These are phyloP conservation scores for Isoperla grammatica DNA, from an alignment of 2,888 invertebrate species.

Conservation along the genomic window DNA sequence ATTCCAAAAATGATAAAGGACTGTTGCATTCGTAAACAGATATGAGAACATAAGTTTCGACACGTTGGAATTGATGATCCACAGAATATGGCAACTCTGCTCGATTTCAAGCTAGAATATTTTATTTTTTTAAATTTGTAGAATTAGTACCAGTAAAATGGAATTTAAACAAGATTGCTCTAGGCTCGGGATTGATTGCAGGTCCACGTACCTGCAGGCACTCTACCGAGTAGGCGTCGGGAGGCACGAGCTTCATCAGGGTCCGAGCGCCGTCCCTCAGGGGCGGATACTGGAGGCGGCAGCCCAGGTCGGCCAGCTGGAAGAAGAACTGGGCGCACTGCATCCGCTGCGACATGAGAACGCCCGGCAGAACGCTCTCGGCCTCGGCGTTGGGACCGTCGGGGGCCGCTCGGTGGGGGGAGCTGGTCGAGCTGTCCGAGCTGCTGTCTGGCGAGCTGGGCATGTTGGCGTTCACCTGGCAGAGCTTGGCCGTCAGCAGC, in stretches of 20 bases:
- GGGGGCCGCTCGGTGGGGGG: slow-evolving; percentile 81
- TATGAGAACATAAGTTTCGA: no score
- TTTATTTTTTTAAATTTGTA: no score
- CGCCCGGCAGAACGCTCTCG: slow-evolving; percentile 86
- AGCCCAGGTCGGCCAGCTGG: slow-evolving; percentile 84
- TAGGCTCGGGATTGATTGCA: no score
- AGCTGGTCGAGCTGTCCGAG: slow-evolving; percentile 90
- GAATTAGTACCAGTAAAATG: no score
- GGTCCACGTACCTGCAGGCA: slow-evolving; percentile 51
- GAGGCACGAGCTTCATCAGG: slow-evolving; percentile 74
- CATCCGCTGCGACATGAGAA: slow-evolving; percentile 76
- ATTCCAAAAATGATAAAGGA: no score
- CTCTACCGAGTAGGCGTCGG: slow-evolving; percentile 60
- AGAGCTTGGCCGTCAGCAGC: slow-evolving; percentile 70
- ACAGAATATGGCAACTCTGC: no score
- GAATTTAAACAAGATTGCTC: no score
- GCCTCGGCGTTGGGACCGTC: slow-evolving; percentile 75
- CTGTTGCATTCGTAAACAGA: no score
- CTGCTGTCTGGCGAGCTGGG: slow-evolving; percentile 86
- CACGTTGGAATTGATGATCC: no score
- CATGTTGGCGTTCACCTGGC: slow-evolving; percentile 63
- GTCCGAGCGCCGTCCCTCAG: slow-evolving; percentile 79
- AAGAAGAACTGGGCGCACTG: slow-evolving; percentile 75
- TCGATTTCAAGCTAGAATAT: no score
- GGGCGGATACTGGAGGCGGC: slow-evolving; percentile 69